Evolutionary conservation across 2,888 invertebrate species (phyloP).

Genomic region (Tribolium freemani): DNA sequence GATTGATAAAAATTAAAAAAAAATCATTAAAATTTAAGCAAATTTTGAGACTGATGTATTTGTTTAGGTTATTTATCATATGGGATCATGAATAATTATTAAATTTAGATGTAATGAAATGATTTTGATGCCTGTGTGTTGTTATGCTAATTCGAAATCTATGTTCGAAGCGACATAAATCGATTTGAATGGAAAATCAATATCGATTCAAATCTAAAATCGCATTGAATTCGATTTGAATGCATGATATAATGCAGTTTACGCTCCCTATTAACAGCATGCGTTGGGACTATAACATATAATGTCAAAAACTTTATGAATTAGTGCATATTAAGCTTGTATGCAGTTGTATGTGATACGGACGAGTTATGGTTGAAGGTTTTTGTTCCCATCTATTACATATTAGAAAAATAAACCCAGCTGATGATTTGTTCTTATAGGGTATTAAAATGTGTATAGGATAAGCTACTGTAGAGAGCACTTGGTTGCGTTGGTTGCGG

Average conservation of each 20-base stretch:
- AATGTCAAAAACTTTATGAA: not conserved
- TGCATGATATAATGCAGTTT: conserved; percentile 12
- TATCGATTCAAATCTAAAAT: conserved; percentile 23
- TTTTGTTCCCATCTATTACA: not conserved
- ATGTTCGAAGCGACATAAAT: conserved; percentile 5
- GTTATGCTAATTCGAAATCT: not conserved
- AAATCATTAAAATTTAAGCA: too few relatives aligned
- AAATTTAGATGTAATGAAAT: not conserved
- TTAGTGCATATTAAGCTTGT: not conserved
- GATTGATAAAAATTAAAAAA: too few relatives aligned
- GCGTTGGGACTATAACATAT: not conserved
- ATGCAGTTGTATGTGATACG: not conserved
- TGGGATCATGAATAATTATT: not conserved
- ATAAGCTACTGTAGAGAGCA: not conserved
- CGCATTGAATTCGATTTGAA: conserved; percentile 17
- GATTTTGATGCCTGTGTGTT: not conserved
- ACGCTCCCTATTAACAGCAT: conserved; percentile 5
- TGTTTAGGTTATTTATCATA: too few relatives aligned
- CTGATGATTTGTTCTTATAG: not conserved
- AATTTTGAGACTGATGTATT: too few relatives aligned
- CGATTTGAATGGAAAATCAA: conserved; percentile 25
- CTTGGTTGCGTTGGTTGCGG: not conserved
- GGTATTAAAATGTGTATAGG: not conserved
- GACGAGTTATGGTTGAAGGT: not conserved
- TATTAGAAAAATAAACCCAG: not conserved